A percentile compares a stretch with the other conserved stretches of the same genome.
Conservation (phyloP, 2,113 vertebrate species). For the Forbesichthys agassizii region DNA sequence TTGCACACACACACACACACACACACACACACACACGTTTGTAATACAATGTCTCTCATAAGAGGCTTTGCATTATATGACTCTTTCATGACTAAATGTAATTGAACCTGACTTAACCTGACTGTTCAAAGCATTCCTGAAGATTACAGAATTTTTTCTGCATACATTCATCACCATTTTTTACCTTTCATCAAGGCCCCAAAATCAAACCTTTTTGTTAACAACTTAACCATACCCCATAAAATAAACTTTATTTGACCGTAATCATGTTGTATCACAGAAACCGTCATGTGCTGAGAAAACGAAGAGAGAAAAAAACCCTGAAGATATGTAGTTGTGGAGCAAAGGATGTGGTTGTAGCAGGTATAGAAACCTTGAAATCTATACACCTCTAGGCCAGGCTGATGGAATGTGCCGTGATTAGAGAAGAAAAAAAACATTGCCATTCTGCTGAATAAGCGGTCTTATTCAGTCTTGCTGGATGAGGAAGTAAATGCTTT, state of each 20-base stretch:
- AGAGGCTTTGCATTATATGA: no score
- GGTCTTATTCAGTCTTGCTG: conserved; percentile 4
- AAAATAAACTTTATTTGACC: neutral
- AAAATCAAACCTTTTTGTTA: conserved; percentile 20
- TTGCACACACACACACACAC: neutral
- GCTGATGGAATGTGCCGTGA: conserved; percentile 21
- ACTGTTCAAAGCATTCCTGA: neutral
- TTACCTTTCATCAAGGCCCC: conserved; percentile 37
- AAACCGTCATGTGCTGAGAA: conserved; percentile 4
- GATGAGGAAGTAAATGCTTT: conserved; percentile 8
- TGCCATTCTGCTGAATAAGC: conserved; percentile 25
- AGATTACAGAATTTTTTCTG: neutral
- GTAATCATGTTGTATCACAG: conserved; percentile 27
- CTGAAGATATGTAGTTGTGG: conserved; percentile 9
- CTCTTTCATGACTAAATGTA: no score
- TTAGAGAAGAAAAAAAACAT: conserved; percentile 12
- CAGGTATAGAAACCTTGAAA: conserved; percentile 12
- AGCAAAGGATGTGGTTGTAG: conserved; percentile 26
- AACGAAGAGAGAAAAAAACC: conserved; percentile 21
- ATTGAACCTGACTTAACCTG: no score
- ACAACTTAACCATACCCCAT: no score
- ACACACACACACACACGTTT: neutral
- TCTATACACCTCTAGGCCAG: conserved; percentile 18
- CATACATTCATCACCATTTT: neutral
- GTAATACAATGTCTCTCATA: neutral